These are phyloP conservation scores for Tubulanus polymorphus DNA, from an alignment of 2,888 invertebrate genomes.

Conservation along the genomic window DNA sequence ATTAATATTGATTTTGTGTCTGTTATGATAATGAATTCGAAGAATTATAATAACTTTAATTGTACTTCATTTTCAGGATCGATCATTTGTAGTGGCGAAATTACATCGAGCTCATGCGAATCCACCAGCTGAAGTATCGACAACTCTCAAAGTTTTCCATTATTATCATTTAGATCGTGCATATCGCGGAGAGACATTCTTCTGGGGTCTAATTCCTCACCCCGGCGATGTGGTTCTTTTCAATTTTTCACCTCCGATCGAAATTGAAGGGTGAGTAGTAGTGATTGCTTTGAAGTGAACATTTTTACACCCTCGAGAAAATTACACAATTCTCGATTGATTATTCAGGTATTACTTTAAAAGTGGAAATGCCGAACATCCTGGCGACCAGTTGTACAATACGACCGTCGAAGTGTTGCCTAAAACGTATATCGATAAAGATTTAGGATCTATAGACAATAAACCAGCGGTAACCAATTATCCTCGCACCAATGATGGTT, in stretches of 20 bases:
- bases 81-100: slow-evolving; percentile 76
- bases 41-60: too few relatives aligned
- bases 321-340: background rate
- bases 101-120: slow-evolving; percentile 60
- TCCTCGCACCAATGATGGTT: slow-evolving; percentile 64
- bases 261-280: slow-evolving; percentile 63
- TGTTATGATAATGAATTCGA: too few relatives aligned
- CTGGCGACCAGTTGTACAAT: slow-evolving; percentile 80
- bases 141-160: slow-evolving; percentile 74
- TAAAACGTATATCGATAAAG: slow-evolving; percentile 20
- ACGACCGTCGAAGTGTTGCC: slow-evolving; percentile 79
- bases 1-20: too few relatives aligned
- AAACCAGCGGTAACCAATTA: slow-evolving; percentile 16
- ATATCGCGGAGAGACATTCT: slow-evolving; percentile 81
- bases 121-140: slow-evolving; percentile 58
- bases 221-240: slow-evolving; percentile 77
- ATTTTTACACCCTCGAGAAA: background rate
- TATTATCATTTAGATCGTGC: slow-evolving; percentile 75
- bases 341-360: slow-evolving; percentile 43
- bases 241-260: slow-evolving; percentile 70
- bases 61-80: slow-evolving; percentile 67
- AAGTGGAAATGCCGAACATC: slow-evolving; percentile 86
- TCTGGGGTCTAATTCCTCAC: slow-evolving; percentile 85
- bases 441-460: slow-evolving; percentile 19
- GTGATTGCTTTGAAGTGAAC: background rate